Percentiles rank a stretch among this genome's conserved stretches.
Conservation (phyloP, 2,888 invertebrate species). For the Rhyacophila evoluta region DNA sequence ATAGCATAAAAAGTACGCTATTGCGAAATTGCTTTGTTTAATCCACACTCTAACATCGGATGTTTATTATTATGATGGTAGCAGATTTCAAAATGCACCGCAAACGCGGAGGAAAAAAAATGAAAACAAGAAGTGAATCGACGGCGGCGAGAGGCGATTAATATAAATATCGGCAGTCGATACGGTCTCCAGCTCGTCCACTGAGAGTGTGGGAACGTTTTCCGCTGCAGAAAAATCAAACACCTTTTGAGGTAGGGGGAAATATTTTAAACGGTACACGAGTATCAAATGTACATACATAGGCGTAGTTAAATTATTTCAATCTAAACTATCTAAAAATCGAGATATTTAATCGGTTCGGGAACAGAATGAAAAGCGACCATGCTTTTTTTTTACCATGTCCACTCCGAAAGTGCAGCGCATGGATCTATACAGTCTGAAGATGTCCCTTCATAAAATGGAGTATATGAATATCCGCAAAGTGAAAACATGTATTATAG, state of each 20-base stretch:
- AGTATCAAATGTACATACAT: no score
- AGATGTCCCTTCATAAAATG: no score
- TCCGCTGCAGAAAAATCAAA: background rate
- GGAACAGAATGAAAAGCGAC: no score
- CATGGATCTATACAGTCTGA: no score
- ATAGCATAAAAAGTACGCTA: background rate
- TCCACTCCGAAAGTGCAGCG: no score
- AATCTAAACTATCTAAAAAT: no score
- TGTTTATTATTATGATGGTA: background rate
- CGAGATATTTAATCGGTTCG: no score
- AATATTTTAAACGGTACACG: background rate
- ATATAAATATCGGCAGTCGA: conserved; percentile 5
- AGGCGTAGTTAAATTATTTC: no score
- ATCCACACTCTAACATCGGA: conserved; percentile 7
- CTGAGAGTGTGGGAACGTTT: background rate
- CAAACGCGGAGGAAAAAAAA: background rate
- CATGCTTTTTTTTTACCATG: no score
- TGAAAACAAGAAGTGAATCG: background rate
- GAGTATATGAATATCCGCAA: no score
- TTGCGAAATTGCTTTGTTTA: conserved; percentile 6
- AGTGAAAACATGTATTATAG: no score
- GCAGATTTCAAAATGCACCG: background rate
- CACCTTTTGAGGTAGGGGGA: background rate
- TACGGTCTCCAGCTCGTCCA: background rate
- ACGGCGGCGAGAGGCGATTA: background rate